A percentile compares a stretch with the other conserved stretches of the same genome.
Evolutionary conservation across 2,113 vertebrate species (phyloP).

Genomic region (Harpagus bidentatus): DNA sequence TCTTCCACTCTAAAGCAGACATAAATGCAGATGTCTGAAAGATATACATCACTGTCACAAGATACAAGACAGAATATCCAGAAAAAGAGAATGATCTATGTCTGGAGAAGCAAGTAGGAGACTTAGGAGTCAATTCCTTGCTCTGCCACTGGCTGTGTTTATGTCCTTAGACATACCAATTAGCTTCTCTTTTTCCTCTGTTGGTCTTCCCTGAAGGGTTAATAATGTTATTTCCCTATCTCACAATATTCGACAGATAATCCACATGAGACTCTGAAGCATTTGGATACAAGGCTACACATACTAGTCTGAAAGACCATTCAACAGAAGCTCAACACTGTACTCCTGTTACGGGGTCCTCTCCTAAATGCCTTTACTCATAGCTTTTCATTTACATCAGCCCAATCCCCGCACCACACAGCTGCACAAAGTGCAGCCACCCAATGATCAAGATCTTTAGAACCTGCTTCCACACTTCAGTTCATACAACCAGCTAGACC

Average conservation of each 20-base stretch:
- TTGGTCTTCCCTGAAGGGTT: neutral
- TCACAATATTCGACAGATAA: neutral
- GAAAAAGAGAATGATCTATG: neutral
- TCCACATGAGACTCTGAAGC: neutral
- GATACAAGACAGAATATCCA: neutral
- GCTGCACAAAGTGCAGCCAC: neutral
- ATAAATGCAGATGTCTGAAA: neutral
- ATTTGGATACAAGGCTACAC: neutral
- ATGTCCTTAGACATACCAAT: neutral
- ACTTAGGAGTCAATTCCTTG: neutral
- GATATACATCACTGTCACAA: neutral
- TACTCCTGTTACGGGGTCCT: neutral
- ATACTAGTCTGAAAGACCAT: neutral
- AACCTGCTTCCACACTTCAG: neutral
- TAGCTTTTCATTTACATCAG: neutral
- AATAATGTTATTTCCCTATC: neutral
- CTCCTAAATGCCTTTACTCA: neutral
- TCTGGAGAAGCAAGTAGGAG: neutral
- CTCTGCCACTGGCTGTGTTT: neutral
- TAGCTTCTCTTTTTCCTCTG: neutral
- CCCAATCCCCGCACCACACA: fast-evolving
- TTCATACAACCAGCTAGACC: neutral
- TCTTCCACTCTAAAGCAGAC: neutral
- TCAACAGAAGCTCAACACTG: neutral
- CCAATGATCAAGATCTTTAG: neutral